Evolutionary conservation across 2,113 vertebrate species (phyloP), one percentile per base, ranked within the genome.

Genomic region (Eudyptes chrysolophus): DNA sequence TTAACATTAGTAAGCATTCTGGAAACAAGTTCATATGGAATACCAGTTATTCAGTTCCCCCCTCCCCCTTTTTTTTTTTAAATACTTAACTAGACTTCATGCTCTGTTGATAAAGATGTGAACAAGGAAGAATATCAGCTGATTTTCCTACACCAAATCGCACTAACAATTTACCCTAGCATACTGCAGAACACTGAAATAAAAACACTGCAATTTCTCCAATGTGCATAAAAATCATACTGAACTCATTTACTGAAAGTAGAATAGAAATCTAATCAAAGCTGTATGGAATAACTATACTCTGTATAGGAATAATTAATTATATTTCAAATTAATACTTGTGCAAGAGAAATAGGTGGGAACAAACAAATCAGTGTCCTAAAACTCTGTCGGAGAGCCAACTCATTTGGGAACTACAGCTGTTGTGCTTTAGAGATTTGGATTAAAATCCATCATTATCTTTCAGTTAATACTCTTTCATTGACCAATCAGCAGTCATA

Each of bases 401-500:
- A 98, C 83, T 98, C 97, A 97, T 97, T 98, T 97, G 94, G 42
- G 95, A 96, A 70, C 88, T 97, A 93, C 98, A 99, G 98, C 98
- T 99, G 98, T 97, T 98, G 95, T 4, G 94, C 97, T 98, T 98
- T 97, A 97, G 94, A 97, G 98, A 98, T 98, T 98, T 98, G 96
- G 98, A 98, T 98, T 98, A 98, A 98, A 98, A 97, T 97, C 92
- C 97, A 98, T 98, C 98, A 98, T 98, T 98, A 98, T 98, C 98
- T 98, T 97, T 95, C 95, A 91, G 97, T 98, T 98, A 98, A 98
- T 99, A 98, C 98, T 98, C 98, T 98, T 97, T 90, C 96, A 95
- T 94, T 86, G 95, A 98, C 98, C 98, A 99, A 98, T 98, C 98
- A 98, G 96, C 97, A 97, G 97, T 98, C 98, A 98, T 98, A 98